Evolutionary conservation across 2,888 invertebrate species (phyloP).

Genomic region (Caenorhabditis wallacei): DNA sequence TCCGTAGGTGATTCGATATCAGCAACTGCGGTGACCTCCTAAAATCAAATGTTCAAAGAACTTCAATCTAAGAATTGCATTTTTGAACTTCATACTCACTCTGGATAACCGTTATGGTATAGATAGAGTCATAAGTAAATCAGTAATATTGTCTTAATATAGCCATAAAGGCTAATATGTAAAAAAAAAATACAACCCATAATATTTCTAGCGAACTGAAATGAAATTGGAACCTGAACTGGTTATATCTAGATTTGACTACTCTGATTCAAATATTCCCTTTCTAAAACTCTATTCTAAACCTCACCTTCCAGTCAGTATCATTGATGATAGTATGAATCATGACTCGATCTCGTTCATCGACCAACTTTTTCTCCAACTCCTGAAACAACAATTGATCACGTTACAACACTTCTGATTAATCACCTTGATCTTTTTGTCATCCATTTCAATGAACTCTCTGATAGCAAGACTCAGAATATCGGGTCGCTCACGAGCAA

Average conservation of each 20-base stretch:
- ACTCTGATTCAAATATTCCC: too few relatives aligned
- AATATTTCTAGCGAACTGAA: too few relatives aligned
- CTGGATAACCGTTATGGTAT: too few relatives aligned
- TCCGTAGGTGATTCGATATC: slow-evolving; percentile 75
- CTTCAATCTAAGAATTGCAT: too few relatives aligned
- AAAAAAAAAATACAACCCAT: too few relatives aligned
- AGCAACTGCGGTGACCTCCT: slow-evolving; percentile 73
- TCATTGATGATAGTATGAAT: slow-evolving; percentile 72
- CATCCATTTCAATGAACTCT: slow-evolving; percentile 58
- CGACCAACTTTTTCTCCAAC: slow-evolving; percentile 61
- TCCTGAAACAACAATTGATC: slow-evolving; percentile 58
- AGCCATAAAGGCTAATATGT: too few relatives aligned
- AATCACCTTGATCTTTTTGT: slow-evolving; percentile 50
- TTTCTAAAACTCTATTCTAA: too few relatives aligned
- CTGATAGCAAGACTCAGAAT: slow-evolving; percentile 70
- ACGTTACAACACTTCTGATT: slow-evolving; percentile 10
- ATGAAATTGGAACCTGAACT: too few relatives aligned
- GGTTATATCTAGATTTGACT: too few relatives aligned
- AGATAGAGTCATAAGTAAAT: too few relatives aligned
- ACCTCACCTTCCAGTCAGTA: slow-evolving; percentile 69
- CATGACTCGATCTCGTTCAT: slow-evolving; percentile 69
- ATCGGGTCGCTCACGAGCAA: slow-evolving; percentile 73
- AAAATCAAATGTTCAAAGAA: slow-evolving; percentile 17
- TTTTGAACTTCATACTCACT: not conserved
- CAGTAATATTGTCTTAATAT: too few relatives aligned